Evolutionary conservation across 2,113 vertebrate species (phyloP).

Genomic region (Camelus bactrianus): DNA sequence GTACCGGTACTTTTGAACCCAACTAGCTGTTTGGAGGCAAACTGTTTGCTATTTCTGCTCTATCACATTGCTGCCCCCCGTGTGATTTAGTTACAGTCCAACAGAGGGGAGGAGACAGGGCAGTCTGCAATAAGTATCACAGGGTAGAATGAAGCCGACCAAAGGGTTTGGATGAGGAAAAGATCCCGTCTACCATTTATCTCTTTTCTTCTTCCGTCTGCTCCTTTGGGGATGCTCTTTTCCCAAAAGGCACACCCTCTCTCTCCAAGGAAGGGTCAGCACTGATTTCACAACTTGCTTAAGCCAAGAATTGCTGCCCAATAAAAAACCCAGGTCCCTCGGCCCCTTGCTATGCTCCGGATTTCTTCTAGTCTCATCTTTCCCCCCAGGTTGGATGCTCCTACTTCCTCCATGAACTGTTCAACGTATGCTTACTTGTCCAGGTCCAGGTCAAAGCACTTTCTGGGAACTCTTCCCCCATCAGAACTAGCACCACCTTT

Average conservation of each 20-base stretch:
- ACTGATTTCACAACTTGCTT: not conserved
- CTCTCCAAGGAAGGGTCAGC: not conserved
- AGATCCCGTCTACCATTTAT: not conserved
- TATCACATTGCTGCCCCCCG: not conserved
- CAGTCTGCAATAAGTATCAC: not conserved
- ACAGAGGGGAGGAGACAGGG: not conserved
- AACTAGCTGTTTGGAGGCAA: not conserved
- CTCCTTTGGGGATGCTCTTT: slow-evolving; percentile 1
- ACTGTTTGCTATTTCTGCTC: not conserved
- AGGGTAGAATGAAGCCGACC: not conserved
- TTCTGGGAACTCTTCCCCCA: not conserved
- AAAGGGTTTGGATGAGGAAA: not conserved
- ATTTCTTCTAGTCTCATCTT: not conserved
- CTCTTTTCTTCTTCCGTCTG: not conserved
- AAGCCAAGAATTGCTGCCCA: not conserved
- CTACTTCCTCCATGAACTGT: not conserved
- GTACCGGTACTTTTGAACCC: not conserved
- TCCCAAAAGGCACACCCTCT: not conserved
- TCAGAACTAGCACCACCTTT: not conserved
- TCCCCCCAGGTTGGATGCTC: not conserved
- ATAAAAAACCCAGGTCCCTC: not conserved
- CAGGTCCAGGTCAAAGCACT: not conserved
- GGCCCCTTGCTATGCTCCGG: not conserved
- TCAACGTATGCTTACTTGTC: not conserved
- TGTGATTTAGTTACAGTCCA: not conserved